Conservation (phyloP, 92 coral and sea anemone species). For the Parazoanthus swiftii region DNA sequence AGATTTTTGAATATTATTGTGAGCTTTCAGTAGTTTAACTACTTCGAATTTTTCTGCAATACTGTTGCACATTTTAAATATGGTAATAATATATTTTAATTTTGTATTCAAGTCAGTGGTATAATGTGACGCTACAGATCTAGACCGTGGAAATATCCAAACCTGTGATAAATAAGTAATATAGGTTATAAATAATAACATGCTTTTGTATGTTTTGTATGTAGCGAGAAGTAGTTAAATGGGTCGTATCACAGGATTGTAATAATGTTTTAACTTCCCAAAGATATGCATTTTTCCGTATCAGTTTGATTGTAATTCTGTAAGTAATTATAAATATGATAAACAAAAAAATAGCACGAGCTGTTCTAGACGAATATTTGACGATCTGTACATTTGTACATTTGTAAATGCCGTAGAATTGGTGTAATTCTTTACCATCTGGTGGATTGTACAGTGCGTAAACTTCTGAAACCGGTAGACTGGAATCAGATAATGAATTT, state of each 20-base stretch:
- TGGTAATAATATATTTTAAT: constrained; percentile 44
- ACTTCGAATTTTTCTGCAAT: constrained; percentile 19
- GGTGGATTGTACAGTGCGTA: constrained; percentile 28
- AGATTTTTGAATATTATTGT: neutral
- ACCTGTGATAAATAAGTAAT: constrained; percentile 6
- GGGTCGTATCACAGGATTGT: constrained; percentile 18
- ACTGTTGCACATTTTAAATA: constrained; percentile 22
- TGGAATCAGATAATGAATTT: neutral
- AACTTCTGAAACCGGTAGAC: constrained; percentile 27
- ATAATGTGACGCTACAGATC: constrained; percentile 1
- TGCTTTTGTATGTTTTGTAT: constrained; percentile 43
- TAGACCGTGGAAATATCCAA: neutral
- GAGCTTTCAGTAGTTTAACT: constrained; percentile 14
- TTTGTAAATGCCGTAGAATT: constrained; percentile 57
- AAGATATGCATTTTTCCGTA: constrained; percentile 27
- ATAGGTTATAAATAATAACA: constrained; percentile 46
- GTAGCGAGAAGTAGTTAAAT: constrained; percentile 31
- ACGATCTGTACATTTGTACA: constrained; percentile 67
- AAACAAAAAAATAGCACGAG: neutral
- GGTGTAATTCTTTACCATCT: constrained; percentile 43
- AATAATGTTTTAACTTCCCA: constrained; percentile 29
- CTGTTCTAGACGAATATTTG: constrained; percentile 9
- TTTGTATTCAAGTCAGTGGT: constrained; percentile 31
- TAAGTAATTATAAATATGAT: constrained; percentile 45
- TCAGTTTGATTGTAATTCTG: constrained; percentile 32